A percentile compares a stretch with the other conserved stretches of the same genome.
phyloP scores from a whole-genome alignment of 2,888 invertebrate species.

The Pogonocherus hispidulus region DNA sequence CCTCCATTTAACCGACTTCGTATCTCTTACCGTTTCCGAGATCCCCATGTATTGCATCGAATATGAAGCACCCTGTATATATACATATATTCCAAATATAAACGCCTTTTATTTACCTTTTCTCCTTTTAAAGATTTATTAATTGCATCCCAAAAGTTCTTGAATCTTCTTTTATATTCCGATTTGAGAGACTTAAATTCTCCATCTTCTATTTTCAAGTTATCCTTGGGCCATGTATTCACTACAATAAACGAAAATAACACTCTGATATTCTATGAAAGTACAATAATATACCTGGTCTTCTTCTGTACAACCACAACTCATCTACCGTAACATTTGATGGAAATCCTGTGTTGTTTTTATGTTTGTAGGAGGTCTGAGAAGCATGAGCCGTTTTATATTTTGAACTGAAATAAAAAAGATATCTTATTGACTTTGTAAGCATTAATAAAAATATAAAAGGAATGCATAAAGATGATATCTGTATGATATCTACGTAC shows the following conservation, averaged over 20 bases:
- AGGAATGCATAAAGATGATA: too few relatives aligned
- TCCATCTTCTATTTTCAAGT: slow-evolving; percentile 62
- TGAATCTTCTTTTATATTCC: slow-evolving; percentile 65
- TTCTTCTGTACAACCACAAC: slow-evolving; percentile 69
- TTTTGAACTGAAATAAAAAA: slow-evolving; percentile 28
- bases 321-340: slow-evolving; percentile 72
- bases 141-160: slow-evolving; percentile 52
- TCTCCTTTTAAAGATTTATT: slow-evolving; percentile 31
- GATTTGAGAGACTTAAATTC: slow-evolving; percentile 63
- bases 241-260: slow-evolving; percentile 32
- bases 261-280: slow-evolving; percentile 27
- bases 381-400: slow-evolving; percentile 23
- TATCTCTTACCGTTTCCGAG: too few relatives aligned
- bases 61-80: too few relatives aligned
- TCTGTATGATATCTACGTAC: not conserved
- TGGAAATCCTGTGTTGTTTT: slow-evolving; percentile 62
- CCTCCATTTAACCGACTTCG: too few relatives aligned
- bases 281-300: slow-evolving; percentile 60
- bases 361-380: slow-evolving; percentile 16
- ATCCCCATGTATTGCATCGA: too few relatives aligned
- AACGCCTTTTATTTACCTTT: slow-evolving; percentile 8
- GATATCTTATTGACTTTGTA: too few relatives aligned
- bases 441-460: too few relatives aligned
- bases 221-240: slow-evolving; percentile 54
- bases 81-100: too few relatives aligned